Evolutionary conservation across 2,113 vertebrate species (phyloP), one percentile per base, ranked within the genome.

Genomic region (Leptobrachium leishanense): DNA sequence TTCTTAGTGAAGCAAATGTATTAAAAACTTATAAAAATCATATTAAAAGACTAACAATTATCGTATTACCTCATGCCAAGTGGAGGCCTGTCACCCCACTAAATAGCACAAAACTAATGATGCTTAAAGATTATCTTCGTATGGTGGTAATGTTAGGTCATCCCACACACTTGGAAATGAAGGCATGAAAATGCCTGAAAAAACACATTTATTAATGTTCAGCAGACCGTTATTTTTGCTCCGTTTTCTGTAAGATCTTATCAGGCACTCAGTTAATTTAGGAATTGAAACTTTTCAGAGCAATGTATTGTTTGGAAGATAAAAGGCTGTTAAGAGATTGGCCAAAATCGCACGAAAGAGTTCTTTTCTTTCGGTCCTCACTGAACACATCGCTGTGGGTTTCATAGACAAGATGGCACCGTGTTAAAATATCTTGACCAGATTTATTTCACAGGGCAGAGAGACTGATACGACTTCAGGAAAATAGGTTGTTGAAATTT

Each of bases 321-420:
- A 76, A 85, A 86, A 85, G 64, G 77, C 65, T 71, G 76, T 40
- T 66, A 76, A 83, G 59, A 82, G 39, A 75, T 64, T 68, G 13
- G 41, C 71, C 62, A 63, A 68, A 74, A 59, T 42, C 6, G 1
- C 41, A 67, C 71, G 70, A 81, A 68, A 67, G 77, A 79, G 46
- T 74, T 55, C 69, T 68, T 42, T 68, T 62, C 44, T 68, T 74
- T 57, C 43, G 77, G 70, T 80, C 44, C 65, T 62, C 40, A 2
- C 42, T 74, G 72, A 68, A 78, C 82, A 83, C 74, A 74, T 81
- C 76, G 68, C 0, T 7, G 31, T 77, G 54, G 79, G 15, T 75
- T 86, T 77, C 74, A 88, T 84, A 90, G 90, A 90, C 85, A 0
- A 88, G 84, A 86, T 89, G 89, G 88, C 88, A 89, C 88, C 87